Evolutionary conservation across 2,797 vertebrate genomes (phyloP).

Genomic region (Alfaro cultratus): DNA sequence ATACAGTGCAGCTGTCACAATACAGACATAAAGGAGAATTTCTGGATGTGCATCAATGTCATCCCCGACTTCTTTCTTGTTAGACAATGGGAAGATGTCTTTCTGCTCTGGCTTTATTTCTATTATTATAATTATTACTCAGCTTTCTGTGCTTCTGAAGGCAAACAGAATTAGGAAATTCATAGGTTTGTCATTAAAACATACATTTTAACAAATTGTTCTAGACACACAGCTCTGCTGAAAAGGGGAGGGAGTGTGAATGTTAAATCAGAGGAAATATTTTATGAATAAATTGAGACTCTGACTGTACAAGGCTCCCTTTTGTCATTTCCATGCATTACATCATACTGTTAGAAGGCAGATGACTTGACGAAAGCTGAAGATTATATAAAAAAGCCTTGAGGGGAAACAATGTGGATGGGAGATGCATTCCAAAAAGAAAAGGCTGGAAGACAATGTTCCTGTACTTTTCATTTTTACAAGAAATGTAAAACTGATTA

Average conservation of each 20-base stretch:
- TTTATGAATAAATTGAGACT: conserved; percentile 18
- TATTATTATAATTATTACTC: conserved; percentile 13
- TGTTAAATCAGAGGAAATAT: conserved; percentile 9
- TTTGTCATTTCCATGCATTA: conserved; percentile 39
- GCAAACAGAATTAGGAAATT: conserved; percentile 9
- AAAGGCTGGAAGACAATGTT: background rate
- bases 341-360: conserved; percentile 45
- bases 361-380: conserved; percentile 16
- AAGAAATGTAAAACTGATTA: conserved; percentile 1
- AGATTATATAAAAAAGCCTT: conserved; percentile 8
- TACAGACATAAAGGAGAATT: conserved; percentile 5
- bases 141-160: conserved; percentile 7
- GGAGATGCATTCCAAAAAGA: background rate
- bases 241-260: background rate
- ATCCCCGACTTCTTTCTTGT: background rate
- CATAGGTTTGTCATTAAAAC: conserved; percentile 6
- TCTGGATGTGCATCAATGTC: background rate
- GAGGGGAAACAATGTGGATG: conserved; percentile 27
- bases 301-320: background rate
- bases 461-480: background rate
- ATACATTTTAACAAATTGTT: background rate
- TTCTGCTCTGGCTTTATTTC: conserved; percentile 4
- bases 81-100: conserved; percentile 6
- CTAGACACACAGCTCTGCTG: background rate
- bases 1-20: background rate